Percentiles rank a stretch among this genome's conserved stretches.
Evolutionary conservation across 2,888 invertebrate species (phyloP).

Genomic region (Eumacrocentrus americanus): DNA sequence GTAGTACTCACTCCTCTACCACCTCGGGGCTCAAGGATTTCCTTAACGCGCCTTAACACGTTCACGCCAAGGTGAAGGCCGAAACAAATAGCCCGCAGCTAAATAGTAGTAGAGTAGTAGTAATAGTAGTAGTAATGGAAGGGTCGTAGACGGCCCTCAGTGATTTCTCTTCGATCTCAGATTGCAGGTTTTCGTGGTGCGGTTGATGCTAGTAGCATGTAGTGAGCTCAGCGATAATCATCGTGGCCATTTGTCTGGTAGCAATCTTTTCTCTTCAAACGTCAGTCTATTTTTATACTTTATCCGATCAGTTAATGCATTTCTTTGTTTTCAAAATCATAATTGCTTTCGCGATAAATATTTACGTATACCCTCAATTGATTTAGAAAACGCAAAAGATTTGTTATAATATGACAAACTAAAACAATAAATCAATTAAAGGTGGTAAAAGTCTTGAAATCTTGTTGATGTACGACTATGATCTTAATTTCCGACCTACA

Average conservation of each 20-base stretch:
- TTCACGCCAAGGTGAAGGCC: conserved; percentile 34
- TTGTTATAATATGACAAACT: too few relatives aligned
- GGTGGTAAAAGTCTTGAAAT: not conserved
- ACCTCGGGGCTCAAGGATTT: conserved; percentile 31
- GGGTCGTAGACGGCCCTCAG: conserved; percentile 37
- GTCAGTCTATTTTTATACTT: conserved; percentile 14
- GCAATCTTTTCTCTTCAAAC: conserved; percentile 35
- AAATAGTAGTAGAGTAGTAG: not conserved
- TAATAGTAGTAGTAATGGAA: too few relatives aligned
- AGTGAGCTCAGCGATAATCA: conserved; percentile 39
- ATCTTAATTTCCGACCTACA: not conserved
- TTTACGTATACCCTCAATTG: not conserved
- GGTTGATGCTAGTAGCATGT: conserved; percentile 53
- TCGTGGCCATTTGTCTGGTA: conserved; percentile 37
- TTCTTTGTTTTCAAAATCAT: not conserved
- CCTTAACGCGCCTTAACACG: conserved; percentile 35
- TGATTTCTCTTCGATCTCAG: conserved; percentile 54
- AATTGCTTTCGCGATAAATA: not conserved
- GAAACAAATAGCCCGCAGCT: conserved; percentile 34
- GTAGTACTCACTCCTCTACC: not conserved
- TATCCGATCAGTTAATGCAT: not conserved
- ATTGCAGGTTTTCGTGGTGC: conserved; percentile 54
- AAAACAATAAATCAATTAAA: not conserved
- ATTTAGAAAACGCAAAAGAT: too few relatives aligned
- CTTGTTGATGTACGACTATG: not conserved